phyloP scores from a whole-genome alignment of 2,888 invertebrate species.

The Iphiclides podalirius region DNA sequence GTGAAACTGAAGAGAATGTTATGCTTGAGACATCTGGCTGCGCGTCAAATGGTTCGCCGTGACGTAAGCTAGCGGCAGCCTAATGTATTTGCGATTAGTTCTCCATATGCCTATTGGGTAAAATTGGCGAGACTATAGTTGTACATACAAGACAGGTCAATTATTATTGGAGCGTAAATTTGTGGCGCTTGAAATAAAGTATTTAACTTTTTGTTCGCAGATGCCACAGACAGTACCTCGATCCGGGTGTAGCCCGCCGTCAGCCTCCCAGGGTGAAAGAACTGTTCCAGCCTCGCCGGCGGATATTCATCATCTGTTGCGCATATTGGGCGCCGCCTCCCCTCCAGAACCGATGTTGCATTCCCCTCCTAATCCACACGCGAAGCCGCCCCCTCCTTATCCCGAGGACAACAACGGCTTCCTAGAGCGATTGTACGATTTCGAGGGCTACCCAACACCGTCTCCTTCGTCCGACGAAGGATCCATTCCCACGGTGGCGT shows the following conservation, averaged over 20 bases:
- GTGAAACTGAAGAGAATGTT: conserved; percentile 39
- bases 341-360: conserved; percentile 73
- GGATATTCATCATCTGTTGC: conserved; percentile 68
- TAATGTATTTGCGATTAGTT: conserved; percentile 20
- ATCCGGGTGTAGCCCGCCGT: conserved; percentile 87
- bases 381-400: conserved; percentile 69
- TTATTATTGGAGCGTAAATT: background rate
- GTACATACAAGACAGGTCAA: background rate
- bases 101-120: conserved; percentile 8
- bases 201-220: conserved; percentile 70
- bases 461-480: conserved; percentile 79
- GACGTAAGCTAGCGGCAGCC: conserved; percentile 42
- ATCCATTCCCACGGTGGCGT: conserved; percentile 76
- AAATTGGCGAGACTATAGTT: background rate
- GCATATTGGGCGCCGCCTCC: conserved; percentile 72
- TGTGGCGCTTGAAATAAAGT: conserved; percentile 3
- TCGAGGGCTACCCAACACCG: conserved; percentile 70
- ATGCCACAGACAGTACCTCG: conserved; percentile 92
- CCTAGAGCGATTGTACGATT: conserved; percentile 73
- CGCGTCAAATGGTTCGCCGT: conserved; percentile 31
- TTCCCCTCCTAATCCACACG: conserved; percentile 65
- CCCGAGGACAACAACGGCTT: conserved; percentile 59
- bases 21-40: conserved; percentile 56
- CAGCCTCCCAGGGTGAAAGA: conserved; percentile 85
- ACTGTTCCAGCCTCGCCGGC: conserved; percentile 80